Base-by-base conservation (phyloP, 2,113 vertebrate species). In the Centrocercus urophasianus region DNA sequence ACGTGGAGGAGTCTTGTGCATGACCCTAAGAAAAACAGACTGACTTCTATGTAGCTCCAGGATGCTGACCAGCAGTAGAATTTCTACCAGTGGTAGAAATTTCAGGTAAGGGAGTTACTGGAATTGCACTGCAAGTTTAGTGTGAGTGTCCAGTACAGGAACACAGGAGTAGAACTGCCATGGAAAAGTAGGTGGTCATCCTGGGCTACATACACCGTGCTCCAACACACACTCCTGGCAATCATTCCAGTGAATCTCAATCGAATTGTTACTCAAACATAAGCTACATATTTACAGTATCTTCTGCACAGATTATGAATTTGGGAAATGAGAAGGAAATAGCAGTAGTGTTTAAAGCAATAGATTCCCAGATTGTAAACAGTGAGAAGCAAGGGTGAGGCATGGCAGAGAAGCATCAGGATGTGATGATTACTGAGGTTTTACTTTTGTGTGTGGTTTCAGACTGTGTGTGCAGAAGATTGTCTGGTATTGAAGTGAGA, bases 1-100 rank as follows among this genome's bases (percentile, higher is more conserved):
- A 2, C 5, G 25, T 52, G 54, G 32, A 65, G 25, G 40, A 42
- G 59, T 54, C 30, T 20, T 25, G 18, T 28, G 6, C 0, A 0
- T 27, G 30, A 3, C 11, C 10, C 24, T 48, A 0, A 43, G 72
- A 54, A 70, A 73, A 25, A 7, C 40, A 17, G 4, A 5, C 16
- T 16, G 5, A 5, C 8, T 47, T 17, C 28, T 70, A 1, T 18
- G 5, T n/a, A n/a, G n/a, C 54, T 48, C 54, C 43, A 30, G 47
- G 67, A 9, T 4, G 36, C 36, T 73, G 60, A 52, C 7, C 27
- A 25, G 45, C 2, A 6, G 38, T 38, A 38, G 38, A 38, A 38
- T 38, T 38, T 38, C 38, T 38, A 38, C 38, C 38, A 38, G 22
- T 21, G 45, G 73, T 45, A 67, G 66, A 54, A 28, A 24, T 15